These are phyloP conservation scores for Scotopteryx bipunctaria DNA, from an alignment of 2,888 invertebrate genomes.

Conservation along the genomic window DNA sequence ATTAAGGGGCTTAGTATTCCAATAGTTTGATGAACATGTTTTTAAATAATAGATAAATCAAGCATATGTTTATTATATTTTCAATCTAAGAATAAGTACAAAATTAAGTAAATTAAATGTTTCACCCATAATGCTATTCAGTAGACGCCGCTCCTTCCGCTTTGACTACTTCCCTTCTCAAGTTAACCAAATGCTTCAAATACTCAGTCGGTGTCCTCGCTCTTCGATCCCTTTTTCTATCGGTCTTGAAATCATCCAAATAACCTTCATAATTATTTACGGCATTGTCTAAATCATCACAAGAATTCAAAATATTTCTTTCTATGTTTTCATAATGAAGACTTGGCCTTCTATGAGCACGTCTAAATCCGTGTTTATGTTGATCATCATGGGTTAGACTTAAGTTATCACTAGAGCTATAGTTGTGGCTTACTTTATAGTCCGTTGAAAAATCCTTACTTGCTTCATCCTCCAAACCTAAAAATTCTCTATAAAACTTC, in stretches of 20 bases:
- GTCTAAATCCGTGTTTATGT: conserved; percentile 35
- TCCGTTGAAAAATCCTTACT: conserved; percentile 5
- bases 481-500: conserved; percentile 53
- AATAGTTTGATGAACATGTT: not conserved
- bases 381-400: conserved; percentile 33
- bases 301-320: conserved; percentile 60
- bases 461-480: conserved; percentile 44
- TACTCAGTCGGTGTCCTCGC: conserved; percentile 79
- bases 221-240: conserved; percentile 26
- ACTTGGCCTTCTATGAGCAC: conserved; percentile 42
- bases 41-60: not conserved
- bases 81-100: not conserved
- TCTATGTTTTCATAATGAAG: conserved; percentile 51
- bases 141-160: conserved; percentile 69
- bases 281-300: conserved; percentile 58
- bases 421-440: conserved; percentile 26
- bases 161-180: conserved; percentile 81
- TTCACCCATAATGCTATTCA: conserved; percentile 33
- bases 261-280: conserved; percentile 63
- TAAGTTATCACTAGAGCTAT: conserved; percentile 39
- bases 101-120: not conserved
- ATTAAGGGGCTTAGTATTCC: conserved; percentile 3
- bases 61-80: not conserved
- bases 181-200: conserved; percentile 81
- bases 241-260: conserved; percentile 45